phyloP scores from a whole-genome alignment of 2,888 invertebrate genomes.

The Incurvaria masculella region DNA sequence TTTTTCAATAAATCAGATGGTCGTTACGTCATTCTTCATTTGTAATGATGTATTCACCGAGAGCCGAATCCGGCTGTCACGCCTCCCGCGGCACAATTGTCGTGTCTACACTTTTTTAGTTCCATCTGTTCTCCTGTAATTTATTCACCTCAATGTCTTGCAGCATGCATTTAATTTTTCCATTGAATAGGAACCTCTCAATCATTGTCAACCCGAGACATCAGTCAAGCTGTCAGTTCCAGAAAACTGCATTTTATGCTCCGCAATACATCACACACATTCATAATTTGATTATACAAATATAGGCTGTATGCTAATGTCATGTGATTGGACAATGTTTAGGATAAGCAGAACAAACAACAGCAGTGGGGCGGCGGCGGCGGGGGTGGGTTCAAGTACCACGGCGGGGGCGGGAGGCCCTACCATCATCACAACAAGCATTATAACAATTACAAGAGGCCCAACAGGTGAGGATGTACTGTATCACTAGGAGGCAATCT shows the following conservation, averaged over 20 bases:
- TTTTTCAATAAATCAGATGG: no score
- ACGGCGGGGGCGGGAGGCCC: constrained; percentile 33
- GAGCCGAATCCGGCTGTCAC: no score
- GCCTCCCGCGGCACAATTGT: no score
- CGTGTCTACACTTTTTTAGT: no score
- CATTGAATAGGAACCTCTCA: no score
- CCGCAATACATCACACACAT: neutral
- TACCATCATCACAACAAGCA: constrained; percentile 44
- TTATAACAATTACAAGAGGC: constrained; percentile 32
- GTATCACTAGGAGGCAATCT: neutral
- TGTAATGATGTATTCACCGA: no score
- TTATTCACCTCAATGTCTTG: no score
- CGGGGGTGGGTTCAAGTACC: constrained; percentile 29
- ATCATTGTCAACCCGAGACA: neutral
- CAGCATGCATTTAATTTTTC: no score
- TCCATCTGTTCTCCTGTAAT: no score
- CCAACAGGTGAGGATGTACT: constrained; percentile 20
- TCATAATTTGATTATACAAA: constrained; percentile 4
- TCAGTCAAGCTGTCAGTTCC: no score
- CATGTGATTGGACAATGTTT: constrained; percentile 3
- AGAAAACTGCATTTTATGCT: neutral
- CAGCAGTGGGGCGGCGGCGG: constrained; percentile 33
- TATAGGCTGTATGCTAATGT: neutral
- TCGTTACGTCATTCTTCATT: no score
- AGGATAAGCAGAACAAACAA: constrained; percentile 48